Conservation (phyloP, 1,140 invertebrate genomes). For the Drosophila kurseongensis region DNA sequence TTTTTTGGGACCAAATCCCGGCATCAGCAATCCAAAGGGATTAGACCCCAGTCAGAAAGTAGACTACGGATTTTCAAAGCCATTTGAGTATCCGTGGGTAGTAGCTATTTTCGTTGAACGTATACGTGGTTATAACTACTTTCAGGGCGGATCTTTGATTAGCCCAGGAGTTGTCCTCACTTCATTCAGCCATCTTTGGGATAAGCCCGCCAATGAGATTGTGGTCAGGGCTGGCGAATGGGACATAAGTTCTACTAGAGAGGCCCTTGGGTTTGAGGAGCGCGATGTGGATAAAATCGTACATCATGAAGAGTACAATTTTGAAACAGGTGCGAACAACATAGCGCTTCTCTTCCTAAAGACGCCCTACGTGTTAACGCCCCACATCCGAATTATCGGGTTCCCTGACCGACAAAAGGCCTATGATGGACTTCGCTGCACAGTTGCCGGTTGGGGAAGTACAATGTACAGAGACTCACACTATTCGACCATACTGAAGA, state of each 20-base stretch:
- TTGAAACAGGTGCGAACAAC: background rate
- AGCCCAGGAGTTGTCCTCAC: slow-evolving; percentile 7
- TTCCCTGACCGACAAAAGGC: background rate
- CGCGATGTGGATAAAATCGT: background rate
- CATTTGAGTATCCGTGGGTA: slow-evolving; percentile 4
- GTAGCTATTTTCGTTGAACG: background rate
- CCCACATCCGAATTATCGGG: slow-evolving; percentile 14
- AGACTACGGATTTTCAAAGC: background rate
- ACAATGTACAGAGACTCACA: background rate
- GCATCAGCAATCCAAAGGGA: background rate
- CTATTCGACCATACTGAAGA: slow-evolving; percentile 85
- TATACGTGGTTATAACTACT: background rate
- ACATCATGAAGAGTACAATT: background rate
- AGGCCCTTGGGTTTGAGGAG: background rate
- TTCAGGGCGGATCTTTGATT: slow-evolving; percentile 1
- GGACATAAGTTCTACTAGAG: background rate
- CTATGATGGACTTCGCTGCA: background rate
- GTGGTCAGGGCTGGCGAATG: slow-evolving; percentile 24
- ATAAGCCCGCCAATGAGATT: background rate
- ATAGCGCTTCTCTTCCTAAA: slow-evolving; percentile 10
- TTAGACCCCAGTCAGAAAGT: background rate
- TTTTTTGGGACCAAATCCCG: too few species aligned
- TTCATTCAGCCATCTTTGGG: background rate
- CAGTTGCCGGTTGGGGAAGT: slow-evolving; percentile 19
- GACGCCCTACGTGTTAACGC: background rate